phyloP scores from a whole-genome alignment of 2,797 vertebrate genomes.

The Rhynchonycteris naso region DNA sequence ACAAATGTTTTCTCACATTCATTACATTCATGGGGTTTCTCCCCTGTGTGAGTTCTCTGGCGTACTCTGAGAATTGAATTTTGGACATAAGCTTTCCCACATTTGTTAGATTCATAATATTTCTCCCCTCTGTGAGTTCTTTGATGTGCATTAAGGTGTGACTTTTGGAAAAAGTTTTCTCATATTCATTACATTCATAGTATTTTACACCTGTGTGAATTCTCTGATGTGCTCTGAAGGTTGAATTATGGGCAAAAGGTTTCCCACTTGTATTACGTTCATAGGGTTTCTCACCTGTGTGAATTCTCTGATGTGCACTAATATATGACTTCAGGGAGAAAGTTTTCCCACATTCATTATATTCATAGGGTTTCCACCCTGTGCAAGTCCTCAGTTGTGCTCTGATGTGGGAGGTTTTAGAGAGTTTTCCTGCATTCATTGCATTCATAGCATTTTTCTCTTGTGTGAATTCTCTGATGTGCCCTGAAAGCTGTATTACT shows the following conservation, averaged over 20 bases:
- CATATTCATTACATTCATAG: constrained; percentile 38
- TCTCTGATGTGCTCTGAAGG: constrained; percentile 45
- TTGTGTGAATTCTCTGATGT: constrained; percentile 12
- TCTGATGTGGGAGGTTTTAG: neutral
- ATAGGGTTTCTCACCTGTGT: constrained; percentile 40
- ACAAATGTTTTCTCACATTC: neutral
- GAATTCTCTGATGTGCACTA: constrained; percentile 40
- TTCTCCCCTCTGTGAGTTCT: constrained; percentile 44
- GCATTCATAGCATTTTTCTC: constrained; percentile 31
- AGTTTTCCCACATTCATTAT: constrained; percentile 51
- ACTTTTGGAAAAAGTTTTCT: constrained; percentile 67
- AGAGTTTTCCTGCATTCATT: constrained; percentile 32
- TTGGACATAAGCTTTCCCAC: constrained; percentile 51
- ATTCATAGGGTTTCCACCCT: constrained; percentile 38
- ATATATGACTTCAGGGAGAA: constrained; percentile 50
- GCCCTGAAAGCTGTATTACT: neutral
- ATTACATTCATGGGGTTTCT: too few relatives aligned
- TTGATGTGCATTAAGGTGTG: constrained; percentile 60
- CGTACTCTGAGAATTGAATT: constrained; percentile 57
- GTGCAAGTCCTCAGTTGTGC: constrained; percentile 6
- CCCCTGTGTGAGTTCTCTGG: neutral
- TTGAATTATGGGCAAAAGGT: constrained; percentile 46
- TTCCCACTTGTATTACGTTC: constrained; percentile 30
- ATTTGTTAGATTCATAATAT: constrained; percentile 54
- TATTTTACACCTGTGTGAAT: constrained; percentile 46